phyloP scores from a whole-genome alignment of 2,888 invertebrate species.

The Trichopria drosophilae region DNA sequence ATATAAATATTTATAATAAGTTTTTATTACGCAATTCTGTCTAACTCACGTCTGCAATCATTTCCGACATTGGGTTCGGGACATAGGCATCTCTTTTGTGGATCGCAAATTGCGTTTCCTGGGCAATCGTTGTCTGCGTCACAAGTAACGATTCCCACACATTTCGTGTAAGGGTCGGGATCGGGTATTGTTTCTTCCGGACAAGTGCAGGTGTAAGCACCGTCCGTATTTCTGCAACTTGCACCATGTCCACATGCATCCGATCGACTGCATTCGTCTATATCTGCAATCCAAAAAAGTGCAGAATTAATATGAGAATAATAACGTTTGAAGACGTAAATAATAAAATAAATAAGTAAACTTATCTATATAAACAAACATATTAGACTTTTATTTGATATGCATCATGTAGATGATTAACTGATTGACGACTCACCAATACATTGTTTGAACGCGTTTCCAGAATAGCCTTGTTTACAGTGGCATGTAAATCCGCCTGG shows the following conservation, averaged over 20 bases:
- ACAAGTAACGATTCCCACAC: slow-evolving; percentile 82
- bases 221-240: slow-evolving; percentile 76
- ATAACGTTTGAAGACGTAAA: neutral
- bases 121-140: slow-evolving; percentile 77
- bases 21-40: neutral
- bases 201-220: slow-evolving; percentile 78
- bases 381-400: neutral
- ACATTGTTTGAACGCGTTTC: slow-evolving; percentile 81
- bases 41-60: slow-evolving; percentile 82
- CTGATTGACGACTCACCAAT: slow-evolving; percentile 53
- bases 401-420: neutral
- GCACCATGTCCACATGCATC: slow-evolving; percentile 81
- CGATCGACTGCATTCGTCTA: slow-evolving; percentile 77
- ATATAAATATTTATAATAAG: neutral
- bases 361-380: neutral
- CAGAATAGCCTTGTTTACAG: slow-evolving; percentile 83
- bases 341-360: neutral
- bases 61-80: slow-evolving; percentile 90
- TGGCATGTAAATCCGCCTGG: slow-evolving; percentile 80
- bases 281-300: slow-evolving; percentile 60
- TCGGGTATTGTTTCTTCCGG: slow-evolving; percentile 80
- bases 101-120: slow-evolving; percentile 85
- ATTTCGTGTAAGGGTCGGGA: slow-evolving; percentile 80
- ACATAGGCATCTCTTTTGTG: slow-evolving; percentile 77
- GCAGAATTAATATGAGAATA: neutral